phyloP scores from a whole-genome alignment of 2,113 vertebrate genomes.

The Syngnathoides biaculeatus region DNA sequence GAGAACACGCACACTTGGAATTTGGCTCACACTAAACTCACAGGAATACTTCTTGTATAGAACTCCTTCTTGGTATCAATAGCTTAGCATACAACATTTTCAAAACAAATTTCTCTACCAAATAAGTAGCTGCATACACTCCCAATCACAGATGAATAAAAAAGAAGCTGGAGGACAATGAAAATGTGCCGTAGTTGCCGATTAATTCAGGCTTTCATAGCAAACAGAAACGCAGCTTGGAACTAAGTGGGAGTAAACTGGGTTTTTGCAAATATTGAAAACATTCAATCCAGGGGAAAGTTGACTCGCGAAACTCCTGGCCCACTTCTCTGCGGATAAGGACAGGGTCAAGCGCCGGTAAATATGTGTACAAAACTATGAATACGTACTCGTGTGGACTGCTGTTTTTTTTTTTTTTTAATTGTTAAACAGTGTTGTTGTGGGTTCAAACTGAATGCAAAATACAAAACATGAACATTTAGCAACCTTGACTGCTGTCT shows the following conservation, averaged over 20 bases:
- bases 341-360: conserved; percentile 12
- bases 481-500: neutral
- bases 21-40: conserved; percentile 13
- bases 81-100: neutral
- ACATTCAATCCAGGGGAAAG: conserved; percentile 10
- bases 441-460: neutral
- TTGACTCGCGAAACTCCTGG: neutral
- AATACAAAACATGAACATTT: neutral
- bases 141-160: neutral
- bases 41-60: no score
- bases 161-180: neutral
- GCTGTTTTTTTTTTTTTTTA: neutral
- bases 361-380: conserved; percentile 4
- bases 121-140: neutral
- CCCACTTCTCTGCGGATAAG: conserved; percentile 11
- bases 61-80: no score
- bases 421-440: neutral
- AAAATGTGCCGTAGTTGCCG: neutral
- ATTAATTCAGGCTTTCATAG: neutral
- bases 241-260: conserved; percentile 11
- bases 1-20: conserved; percentile 35
- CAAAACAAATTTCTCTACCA: neutral
- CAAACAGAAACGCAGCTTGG: conserved; percentile 6
- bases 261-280: neutral
- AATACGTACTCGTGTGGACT: neutral